A percentile compares a stretch with the other conserved stretches of the same genome.
Evolutionary conservation across 92 coral and sea anemone genomes (phyloP).

Genomic region (Pocillopora grandis): DNA sequence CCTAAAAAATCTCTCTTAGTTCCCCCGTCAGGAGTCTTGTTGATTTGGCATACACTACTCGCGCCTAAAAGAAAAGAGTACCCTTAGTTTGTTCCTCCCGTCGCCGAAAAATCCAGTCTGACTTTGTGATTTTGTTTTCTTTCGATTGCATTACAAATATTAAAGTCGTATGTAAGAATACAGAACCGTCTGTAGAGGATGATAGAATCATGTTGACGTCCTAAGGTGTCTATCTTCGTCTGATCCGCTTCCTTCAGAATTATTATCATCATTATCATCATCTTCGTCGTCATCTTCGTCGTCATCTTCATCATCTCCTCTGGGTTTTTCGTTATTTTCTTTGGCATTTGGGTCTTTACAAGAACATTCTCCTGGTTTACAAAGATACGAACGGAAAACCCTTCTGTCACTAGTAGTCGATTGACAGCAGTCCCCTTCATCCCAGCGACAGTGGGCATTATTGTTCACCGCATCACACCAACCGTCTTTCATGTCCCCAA

Average conservation of each 20-base stretch:
- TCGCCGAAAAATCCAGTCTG: background rate
- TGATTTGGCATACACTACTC: no score
- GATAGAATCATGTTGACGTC: conserved; percentile 7
- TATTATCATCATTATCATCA: conserved; percentile 57
- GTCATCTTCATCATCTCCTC: conserved; percentile 42
- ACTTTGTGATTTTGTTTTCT: background rate
- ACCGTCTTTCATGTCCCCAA: conserved; percentile 54
- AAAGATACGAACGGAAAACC: conserved; percentile 25
- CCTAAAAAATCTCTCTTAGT: no score
- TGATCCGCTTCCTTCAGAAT: conserved; percentile 34
- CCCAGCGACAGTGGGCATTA: conserved; percentile 89
- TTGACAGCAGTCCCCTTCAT: conserved; percentile 91
- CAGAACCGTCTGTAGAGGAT: background rate
- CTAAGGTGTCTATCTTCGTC: background rate
- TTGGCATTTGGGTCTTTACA: conserved; percentile 78
- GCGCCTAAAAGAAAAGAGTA: no score
- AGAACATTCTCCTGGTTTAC: conserved; percentile 42
- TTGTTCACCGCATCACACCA: conserved; percentile 72
- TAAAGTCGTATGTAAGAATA: background rate
- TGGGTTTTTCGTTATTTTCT: conserved; percentile 44
- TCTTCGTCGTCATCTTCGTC: conserved; percentile 57
- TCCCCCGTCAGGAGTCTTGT: no score
- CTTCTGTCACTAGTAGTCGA: conserved; percentile 50
- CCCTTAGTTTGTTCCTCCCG: no score
- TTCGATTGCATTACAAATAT: background rate